A percentile compares a stretch with the other conserved stretches of the same genome.
phyloP scores from a whole-genome alignment of 2,797 vertebrate species.

The Hafferia zeledoni region DNA sequence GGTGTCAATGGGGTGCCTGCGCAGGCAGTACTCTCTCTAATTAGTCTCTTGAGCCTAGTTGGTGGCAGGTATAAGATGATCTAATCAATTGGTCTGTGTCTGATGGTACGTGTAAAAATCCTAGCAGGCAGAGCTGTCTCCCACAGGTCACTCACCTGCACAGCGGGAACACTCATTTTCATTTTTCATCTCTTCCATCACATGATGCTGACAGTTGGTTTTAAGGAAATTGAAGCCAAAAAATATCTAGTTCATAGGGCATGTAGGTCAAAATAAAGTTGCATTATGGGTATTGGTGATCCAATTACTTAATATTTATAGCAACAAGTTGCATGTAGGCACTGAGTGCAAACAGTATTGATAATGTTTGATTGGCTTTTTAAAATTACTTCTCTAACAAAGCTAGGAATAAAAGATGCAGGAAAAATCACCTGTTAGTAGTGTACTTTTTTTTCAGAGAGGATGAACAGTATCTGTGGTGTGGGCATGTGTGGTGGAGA shows the following conservation, averaged over 20 bases:
- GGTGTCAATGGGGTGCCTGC: constrained; percentile 87
- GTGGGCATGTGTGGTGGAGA: neutral
- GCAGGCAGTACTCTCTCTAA: constrained; percentile 87
- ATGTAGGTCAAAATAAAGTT: constrained; percentile 79
- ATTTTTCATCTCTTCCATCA: constrained; percentile 82
- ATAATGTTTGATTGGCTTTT: constrained; percentile 56
- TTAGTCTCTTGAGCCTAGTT: constrained; percentile 89
- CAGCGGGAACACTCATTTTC: constrained; percentile 82
- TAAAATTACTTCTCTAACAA: constrained; percentile 42
- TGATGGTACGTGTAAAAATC: constrained; percentile 84
- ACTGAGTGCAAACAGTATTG: constrained; percentile 69
- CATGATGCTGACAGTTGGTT: constrained; percentile 83
- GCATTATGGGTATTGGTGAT: constrained; percentile 79
- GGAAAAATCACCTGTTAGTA: constrained; percentile 42
- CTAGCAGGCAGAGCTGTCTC: constrained; percentile 83
- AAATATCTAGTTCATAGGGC: constrained; percentile 83
- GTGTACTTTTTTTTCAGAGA: neutral
- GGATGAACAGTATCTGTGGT: neutral
- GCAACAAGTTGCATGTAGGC: constrained; percentile 72
- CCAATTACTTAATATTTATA: constrained; percentile 83
- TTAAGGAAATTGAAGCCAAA: constrained; percentile 82
- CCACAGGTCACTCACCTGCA: constrained; percentile 87
- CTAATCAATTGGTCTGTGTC: constrained; percentile 88
- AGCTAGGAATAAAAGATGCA: constrained; percentile 26
- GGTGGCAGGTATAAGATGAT: constrained; percentile 86